Evolutionary conservation across 2,888 invertebrate genomes (phyloP).

Genomic region (Sinelater perroti): DNA sequence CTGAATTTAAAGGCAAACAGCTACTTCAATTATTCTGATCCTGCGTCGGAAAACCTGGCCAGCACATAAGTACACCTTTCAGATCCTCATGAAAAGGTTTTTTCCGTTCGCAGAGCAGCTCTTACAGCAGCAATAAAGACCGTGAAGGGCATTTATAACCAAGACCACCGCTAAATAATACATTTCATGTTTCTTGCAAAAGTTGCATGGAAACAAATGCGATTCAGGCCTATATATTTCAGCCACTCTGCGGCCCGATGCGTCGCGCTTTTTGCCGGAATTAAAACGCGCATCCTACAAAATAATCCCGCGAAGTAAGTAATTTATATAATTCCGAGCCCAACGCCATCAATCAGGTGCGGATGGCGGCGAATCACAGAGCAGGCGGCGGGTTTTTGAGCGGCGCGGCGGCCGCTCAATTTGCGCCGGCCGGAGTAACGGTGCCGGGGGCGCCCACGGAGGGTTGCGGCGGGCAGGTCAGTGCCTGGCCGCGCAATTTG

Average conservation of each 20-base stretch:
- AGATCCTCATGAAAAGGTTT: too few species aligned
- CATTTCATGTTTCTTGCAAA: slow-evolving; percentile 30
- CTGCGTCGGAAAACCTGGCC: too few species aligned
- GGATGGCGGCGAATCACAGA: slow-evolving; percentile 28
- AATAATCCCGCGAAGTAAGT: slow-evolving; percentile 16
- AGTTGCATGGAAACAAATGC: slow-evolving; percentile 24
- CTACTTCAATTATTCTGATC: too few species aligned
- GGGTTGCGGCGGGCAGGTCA: slow-evolving; percentile 26
- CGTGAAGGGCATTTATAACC: slow-evolving; percentile 20
- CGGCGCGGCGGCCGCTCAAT: slow-evolving; percentile 21
- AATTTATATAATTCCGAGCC: slow-evolving; percentile 30
- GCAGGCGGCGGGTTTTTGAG: slow-evolving; percentile 25
- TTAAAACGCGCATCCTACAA: slow-evolving; percentile 17
- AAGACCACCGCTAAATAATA: slow-evolving; percentile 24
- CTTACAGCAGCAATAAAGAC: slow-evolving; percentile 13
- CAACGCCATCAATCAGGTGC: slow-evolving; percentile 31
- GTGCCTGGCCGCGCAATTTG: slow-evolving; percentile 18
- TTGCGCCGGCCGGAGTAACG: slow-evolving; percentile 28
- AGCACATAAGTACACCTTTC: too few species aligned
- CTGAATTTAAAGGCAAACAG: too few species aligned
- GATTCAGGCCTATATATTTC: slow-evolving; percentile 16
- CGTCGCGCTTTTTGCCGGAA: slow-evolving; percentile 17
- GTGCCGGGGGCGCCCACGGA: slow-evolving; percentile 25
- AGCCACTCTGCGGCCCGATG: slow-evolving; percentile 18
- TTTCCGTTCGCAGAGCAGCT: background rate